These are phyloP conservation scores for Bombus ignitus DNA, from an alignment of 1,140 invertebrate genomes.

Conservation along the genomic window DNA sequence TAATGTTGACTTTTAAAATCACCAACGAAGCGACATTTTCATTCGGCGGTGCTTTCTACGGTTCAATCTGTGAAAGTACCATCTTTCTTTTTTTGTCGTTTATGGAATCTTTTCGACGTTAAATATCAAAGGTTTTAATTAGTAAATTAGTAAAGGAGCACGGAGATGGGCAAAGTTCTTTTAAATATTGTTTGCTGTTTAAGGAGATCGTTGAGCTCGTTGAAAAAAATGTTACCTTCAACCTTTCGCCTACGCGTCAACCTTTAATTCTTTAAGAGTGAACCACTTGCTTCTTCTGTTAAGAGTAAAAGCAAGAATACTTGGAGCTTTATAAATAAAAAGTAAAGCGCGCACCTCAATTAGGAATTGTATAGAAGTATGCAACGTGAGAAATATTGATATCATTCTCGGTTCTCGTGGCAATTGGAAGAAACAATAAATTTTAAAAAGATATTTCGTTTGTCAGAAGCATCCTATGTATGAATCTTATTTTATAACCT, in stretches of 20 bases:
- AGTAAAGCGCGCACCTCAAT: neutral
- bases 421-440: neutral
- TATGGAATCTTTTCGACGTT: neutral
- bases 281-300: neutral
- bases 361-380: neutral
- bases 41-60: neutral
- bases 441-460: neutral
- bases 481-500: too few species aligned
- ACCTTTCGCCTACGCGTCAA: neutral
- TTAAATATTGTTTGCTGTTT: neutral
- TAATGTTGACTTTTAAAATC: neutral
- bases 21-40: neutral
- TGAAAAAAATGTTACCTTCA: neutral
- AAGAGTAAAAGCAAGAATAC: neutral
- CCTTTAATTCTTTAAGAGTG: neutral
- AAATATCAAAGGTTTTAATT: slow-evolving; percentile 18
- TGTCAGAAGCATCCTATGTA: too few species aligned
- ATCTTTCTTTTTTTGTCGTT: neutral
- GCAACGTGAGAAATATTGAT: neutral
- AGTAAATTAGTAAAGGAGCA: neutral
- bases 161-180: too few species aligned
- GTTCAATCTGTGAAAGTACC: neutral
- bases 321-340: neutral
- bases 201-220: neutral
- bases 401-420: neutral